These are phyloP conservation scores for Remorina albescens DNA, from an alignment of 2,797 vertebrate species.

Conservation along the genomic window DNA sequence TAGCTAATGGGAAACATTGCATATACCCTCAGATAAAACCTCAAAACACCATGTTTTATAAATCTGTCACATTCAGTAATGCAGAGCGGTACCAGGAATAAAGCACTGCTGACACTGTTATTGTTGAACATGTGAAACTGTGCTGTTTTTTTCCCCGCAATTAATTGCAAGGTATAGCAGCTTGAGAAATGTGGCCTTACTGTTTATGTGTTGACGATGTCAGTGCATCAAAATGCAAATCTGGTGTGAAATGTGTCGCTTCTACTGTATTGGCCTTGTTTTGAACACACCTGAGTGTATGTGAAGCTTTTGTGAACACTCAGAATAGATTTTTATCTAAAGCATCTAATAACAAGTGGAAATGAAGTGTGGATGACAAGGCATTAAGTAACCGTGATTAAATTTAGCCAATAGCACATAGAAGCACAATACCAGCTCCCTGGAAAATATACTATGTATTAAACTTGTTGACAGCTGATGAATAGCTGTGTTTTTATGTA, in stretches of 20 bases:
- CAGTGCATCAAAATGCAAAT: background rate
- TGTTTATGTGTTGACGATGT: background rate
- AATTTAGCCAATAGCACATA: constrained; percentile 4
- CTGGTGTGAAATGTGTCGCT: constrained; percentile 1
- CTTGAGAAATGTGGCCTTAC: background rate
- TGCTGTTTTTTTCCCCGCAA: background rate
- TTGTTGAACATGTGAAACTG: background rate
- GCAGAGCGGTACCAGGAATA: too few relatives aligned
- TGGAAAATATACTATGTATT: constrained; percentile 8
- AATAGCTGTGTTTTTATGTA: constrained; percentile 25
- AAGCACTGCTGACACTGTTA: background rate
- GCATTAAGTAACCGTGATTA: constrained; percentile 17
- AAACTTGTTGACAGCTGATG: constrained; percentile 12
- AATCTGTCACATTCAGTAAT: background rate
- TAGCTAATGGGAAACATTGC: background rate
- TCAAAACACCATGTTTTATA: background rate
- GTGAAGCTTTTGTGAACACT: background rate
- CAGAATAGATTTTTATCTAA: background rate
- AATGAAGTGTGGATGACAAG: constrained; percentile 14
- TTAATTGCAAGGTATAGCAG: constrained; percentile 3
- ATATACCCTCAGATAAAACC: background rate
- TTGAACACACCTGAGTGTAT: background rate
- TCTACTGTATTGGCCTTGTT: background rate
- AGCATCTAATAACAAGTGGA: constrained; percentile 10
- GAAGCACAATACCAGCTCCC: background rate